Percentiles rank a stretch among this genome's conserved stretches.
Conservation (phyloP, 2,113 vertebrate species). For the Charadrius vociferus region DNA sequence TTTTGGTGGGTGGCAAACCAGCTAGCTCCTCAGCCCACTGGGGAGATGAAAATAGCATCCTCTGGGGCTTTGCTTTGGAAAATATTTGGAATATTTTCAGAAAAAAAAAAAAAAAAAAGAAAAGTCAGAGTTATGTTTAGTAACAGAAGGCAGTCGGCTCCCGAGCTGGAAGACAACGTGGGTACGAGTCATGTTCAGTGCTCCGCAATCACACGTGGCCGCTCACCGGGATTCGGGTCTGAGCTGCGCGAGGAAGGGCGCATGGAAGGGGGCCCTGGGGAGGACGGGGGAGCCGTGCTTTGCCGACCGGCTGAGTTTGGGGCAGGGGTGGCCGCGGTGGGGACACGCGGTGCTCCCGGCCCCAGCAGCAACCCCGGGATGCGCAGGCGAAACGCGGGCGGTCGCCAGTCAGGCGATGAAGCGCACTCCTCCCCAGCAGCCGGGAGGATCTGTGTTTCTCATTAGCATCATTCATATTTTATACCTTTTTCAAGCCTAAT, state of each 20-base stretch:
- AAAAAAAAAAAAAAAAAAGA: neutral
- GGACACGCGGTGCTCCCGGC: fast-evolving
- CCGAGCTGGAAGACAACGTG: neutral
- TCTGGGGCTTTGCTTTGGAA: constrained; percentile 32
- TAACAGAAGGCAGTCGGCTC: neutral
- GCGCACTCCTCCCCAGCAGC: fast-evolving
- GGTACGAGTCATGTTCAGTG: neutral
- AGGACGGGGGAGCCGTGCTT: fast-evolving
- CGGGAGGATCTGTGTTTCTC: neutral
- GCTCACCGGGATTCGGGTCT: fast-evolving
- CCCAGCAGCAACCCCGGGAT: fast-evolving
- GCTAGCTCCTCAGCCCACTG: neutral
- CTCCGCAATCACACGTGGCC: neutral
- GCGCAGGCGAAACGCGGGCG: fast-evolving
- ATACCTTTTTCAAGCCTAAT: constrained; percentile 7
- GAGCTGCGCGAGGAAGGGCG: fast-evolving
- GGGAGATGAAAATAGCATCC: constrained; percentile 26
- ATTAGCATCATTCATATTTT: constrained; percentile 5
- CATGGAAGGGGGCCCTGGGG: neutral
- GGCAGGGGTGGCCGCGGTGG: neutral
- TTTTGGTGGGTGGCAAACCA: neutral
- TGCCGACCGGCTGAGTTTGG: neutral
- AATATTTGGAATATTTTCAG: constrained; percentile 42
- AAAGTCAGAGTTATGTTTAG: constrained; percentile 2
- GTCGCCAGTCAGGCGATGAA: fast-evolving